Evolutionary conservation across 2,888 invertebrate species (phyloP).

Genomic region (Teinopalpus imperialis): DNA sequence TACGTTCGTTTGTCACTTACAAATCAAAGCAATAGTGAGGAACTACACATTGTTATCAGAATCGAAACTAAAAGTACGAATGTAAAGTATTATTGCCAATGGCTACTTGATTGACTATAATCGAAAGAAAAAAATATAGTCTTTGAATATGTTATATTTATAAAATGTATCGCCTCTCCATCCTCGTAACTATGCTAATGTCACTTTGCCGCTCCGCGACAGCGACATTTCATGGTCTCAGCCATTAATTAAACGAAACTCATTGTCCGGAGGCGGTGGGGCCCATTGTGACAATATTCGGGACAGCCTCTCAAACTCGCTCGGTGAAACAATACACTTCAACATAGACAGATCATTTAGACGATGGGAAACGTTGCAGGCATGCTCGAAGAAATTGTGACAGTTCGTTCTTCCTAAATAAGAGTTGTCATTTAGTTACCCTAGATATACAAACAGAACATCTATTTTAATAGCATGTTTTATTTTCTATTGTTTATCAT

Average conservation of each 20-base stretch:
- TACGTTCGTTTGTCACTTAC: too few species aligned
- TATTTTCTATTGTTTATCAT: too few species aligned
- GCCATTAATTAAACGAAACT: conserved; percentile 77
- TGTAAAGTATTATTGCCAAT: too few species aligned
- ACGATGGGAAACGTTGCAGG: conserved; percentile 60
- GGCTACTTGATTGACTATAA: too few species aligned
- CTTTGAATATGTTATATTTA: conserved; percentile 1
- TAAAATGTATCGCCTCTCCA: conserved; percentile 9
- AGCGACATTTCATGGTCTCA: conserved; percentile 72
- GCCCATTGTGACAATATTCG: conserved; percentile 79
- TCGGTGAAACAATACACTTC: conserved; percentile 54
- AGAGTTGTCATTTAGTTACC: too few species aligned
- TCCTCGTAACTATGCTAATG: conserved; percentile 9
- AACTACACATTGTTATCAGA: too few species aligned
- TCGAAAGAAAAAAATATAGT: too few species aligned
- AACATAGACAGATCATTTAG: conserved; percentile 71
- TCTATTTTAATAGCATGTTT: too few species aligned
- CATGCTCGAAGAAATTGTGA: conserved; percentile 31
- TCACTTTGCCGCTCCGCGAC: conserved; percentile 52
- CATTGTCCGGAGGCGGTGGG: conserved; percentile 69
- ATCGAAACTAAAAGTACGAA: too few species aligned
- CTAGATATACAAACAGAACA: too few species aligned
- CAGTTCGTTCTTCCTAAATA: conserved; percentile 10
- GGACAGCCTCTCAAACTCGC: conserved; percentile 69
- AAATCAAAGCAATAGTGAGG: too few species aligned